These are phyloP conservation scores for Myripristis murdjan DNA, from an alignment of 2,797 vertebrate genomes.

Conservation along the genomic window DNA sequence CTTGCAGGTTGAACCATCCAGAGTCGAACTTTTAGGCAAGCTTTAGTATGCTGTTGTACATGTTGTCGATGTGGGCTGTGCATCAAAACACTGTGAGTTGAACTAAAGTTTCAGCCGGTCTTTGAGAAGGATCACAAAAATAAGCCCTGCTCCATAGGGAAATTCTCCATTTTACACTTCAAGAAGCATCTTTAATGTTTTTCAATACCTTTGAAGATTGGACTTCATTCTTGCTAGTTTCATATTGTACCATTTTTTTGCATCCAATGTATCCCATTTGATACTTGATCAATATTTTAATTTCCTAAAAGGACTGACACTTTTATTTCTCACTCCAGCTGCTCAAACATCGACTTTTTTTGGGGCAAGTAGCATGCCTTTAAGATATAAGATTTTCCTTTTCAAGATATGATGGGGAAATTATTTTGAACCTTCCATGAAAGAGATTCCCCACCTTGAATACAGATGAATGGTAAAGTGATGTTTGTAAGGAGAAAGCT, in stretches of 20 bases:
- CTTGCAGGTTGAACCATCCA: slow-evolving; percentile 28
- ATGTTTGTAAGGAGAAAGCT: slow-evolving; percentile 45
- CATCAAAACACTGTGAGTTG: slow-evolving; percentile 16
- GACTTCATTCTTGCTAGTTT: slow-evolving; percentile 41
- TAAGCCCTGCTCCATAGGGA: slow-evolving; percentile 34
- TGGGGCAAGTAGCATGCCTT: slow-evolving; percentile 35
- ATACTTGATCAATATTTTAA: slow-evolving; percentile 69
- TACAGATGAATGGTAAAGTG: slow-evolving; percentile 56
- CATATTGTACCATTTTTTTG: slow-evolving; percentile 1
- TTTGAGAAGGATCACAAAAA: slow-evolving; percentile 41
- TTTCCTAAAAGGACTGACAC: slow-evolving; percentile 54
- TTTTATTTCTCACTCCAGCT: slow-evolving; percentile 24
- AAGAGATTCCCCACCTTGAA: slow-evolving; percentile 59
- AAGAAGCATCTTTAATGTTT: slow-evolving; percentile 38
- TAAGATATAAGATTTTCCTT: slow-evolving; percentile 43
- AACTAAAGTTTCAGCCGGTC: slow-evolving; percentile 41
- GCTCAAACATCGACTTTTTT: slow-evolving; percentile 13
- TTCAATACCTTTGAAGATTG: slow-evolving; percentile 33
- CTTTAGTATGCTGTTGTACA: slow-evolving; percentile 14
- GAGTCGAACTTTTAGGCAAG: not conserved
- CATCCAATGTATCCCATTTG: slow-evolving; percentile 52
- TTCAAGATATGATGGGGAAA: slow-evolving; percentile 56
- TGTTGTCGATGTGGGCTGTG: not conserved
- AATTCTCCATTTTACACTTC: slow-evolving; percentile 48
- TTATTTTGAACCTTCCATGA: slow-evolving; percentile 59